A percentile compares a stretch with the other conserved stretches of the same genome.
These are phyloP conservation scores for Semicossyphus pulcher DNA, from an alignment of 2,113 vertebrate genomes.

Conservation along the genomic window DNA sequence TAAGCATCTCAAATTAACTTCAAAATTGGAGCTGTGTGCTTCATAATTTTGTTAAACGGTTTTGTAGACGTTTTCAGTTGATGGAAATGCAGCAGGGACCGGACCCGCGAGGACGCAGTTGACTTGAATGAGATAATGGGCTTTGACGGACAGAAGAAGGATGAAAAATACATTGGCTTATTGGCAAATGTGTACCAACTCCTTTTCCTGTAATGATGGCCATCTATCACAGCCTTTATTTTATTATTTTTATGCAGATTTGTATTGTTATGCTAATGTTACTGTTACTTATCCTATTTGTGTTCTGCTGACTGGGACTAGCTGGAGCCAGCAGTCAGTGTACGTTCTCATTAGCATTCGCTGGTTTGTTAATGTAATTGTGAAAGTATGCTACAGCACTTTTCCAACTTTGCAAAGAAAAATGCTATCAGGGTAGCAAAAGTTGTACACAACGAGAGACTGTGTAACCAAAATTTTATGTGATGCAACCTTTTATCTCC, in stretches of 20 bases:
- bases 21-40: neutral
- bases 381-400: slow-evolving; percentile 19
- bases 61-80: neutral
- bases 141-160: slow-evolving; percentile 7
- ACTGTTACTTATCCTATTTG: slow-evolving; percentile 38
- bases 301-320: slow-evolving; percentile 58
- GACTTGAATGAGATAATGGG: slow-evolving; percentile 23
- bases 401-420: slow-evolving; percentile 30
- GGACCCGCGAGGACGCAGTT: neutral
- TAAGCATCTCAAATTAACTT: neutral
- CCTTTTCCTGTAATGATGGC: slow-evolving; percentile 40
- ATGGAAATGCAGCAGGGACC: slow-evolving; percentile 23
- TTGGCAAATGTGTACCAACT: slow-evolving; percentile 33
- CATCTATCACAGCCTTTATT: slow-evolving; percentile 56
- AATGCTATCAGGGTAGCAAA: neutral
- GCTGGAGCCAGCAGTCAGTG: slow-evolving; percentile 42
- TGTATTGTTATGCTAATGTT: slow-evolving; percentile 61
- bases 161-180: slow-evolving; percentile 22
- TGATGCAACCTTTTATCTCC: neutral
- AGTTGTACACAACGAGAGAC: neutral
- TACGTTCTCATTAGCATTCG: slow-evolving; percentile 50
- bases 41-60: neutral
- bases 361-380: slow-evolving; percentile 50
- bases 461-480: neutral
- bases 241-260: slow-evolving; percentile 58